Evolutionary conservation across 2,888 invertebrate species (phyloP).

Genomic region (Andrena praecox): DNA sequence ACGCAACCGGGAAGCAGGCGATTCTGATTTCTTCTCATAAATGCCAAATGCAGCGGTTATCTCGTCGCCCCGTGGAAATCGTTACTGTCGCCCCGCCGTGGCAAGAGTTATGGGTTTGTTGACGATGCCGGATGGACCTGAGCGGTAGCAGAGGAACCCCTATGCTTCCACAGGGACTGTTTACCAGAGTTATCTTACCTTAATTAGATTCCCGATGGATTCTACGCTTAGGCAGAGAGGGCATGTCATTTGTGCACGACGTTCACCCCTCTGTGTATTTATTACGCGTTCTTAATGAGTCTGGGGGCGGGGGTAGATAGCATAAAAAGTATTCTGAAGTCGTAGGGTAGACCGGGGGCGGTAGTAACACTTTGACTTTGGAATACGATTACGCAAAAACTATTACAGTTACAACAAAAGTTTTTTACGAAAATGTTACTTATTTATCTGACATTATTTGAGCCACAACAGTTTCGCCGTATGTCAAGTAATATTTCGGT

Average conservation of each 20-base stretch:
- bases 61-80: conserved; percentile 44
- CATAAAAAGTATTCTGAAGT: no score
- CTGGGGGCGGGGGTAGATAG: no score
- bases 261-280: conserved; percentile 1
- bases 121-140: conserved; percentile 60
- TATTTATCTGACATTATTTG: no score
- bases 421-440: no score
- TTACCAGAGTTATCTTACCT: conserved; percentile 57
- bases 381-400: no score
- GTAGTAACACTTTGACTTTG: no score
- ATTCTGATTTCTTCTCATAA: conserved; percentile 62
- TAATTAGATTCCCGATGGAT: conserved; percentile 24
- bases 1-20: conserved; percentile 27
- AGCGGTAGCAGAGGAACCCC: conserved; percentile 44
- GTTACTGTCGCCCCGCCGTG: conserved; percentile 57
- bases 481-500: no score
- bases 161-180: conserved; percentile 32
- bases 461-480: no score
- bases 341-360: no score
- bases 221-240: conserved; percentile 1
- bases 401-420: no score
- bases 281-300: not conserved
- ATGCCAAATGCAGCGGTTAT: conserved; percentile 57
- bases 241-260: not conserved
- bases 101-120: conserved; percentile 70